Evolutionary conservation across 2,113 vertebrate genomes (phyloP).

Genomic region (Erinaceus europaeus): DNA sequence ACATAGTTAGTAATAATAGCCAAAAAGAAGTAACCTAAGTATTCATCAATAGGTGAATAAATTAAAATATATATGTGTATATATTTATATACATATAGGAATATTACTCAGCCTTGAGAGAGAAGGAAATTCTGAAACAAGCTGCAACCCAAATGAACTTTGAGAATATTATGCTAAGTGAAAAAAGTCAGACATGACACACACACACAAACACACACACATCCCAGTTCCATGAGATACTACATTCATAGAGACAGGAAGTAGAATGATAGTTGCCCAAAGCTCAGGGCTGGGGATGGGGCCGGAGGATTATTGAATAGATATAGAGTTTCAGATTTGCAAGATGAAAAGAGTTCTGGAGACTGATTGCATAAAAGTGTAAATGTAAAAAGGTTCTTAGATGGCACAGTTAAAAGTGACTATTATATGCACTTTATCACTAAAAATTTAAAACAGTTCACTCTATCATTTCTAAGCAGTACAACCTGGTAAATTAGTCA

Average conservation of each 20-base stretch:
- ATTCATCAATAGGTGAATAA: too few species aligned
- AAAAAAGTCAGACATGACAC: background rate
- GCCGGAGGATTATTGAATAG: background rate
- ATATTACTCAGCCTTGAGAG: too few species aligned
- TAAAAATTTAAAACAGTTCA: background rate
- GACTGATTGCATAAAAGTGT: background rate
- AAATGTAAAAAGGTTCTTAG: background rate
- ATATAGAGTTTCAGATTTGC: constrained; percentile 13
- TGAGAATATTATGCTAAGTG: background rate
- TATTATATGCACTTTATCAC: background rate
- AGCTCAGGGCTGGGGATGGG: too few species aligned
- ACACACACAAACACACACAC: background rate
- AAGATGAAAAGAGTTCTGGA: background rate
- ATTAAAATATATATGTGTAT: too few species aligned
- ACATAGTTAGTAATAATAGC: background rate
- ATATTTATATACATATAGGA: too few species aligned
- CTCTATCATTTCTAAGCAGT: background rate
- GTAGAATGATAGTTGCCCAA: background rate
- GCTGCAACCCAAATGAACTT: background rate
- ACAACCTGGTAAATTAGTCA: background rate
- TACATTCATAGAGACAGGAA: background rate
- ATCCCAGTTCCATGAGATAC: background rate
- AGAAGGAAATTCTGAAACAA: background rate
- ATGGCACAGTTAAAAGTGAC: background rate
- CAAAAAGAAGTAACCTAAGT: background rate